Conservation (phyloP, 2,797 vertebrate genomes). For the Adrianichthys oophorus region DNA sequence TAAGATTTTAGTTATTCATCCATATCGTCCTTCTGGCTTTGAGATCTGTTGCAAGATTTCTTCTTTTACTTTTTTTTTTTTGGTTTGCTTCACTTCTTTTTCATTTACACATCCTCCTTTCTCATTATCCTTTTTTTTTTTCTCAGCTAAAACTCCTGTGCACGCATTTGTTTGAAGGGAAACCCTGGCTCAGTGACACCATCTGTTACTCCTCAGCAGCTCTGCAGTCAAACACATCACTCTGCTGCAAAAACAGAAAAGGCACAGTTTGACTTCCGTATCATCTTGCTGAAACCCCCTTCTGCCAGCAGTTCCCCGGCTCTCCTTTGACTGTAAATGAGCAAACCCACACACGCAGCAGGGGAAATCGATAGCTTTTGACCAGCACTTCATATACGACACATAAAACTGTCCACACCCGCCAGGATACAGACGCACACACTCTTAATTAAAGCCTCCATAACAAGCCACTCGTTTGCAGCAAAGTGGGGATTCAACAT, state of each 20-base stretch:
- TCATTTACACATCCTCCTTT: neutral
- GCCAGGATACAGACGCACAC: slow-evolving; percentile 39
- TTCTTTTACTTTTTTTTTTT: neutral
- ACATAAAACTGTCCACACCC: slow-evolving; percentile 70
- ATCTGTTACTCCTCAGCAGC: slow-evolving; percentile 50
- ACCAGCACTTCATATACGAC: slow-evolving; percentile 49
- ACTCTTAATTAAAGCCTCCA: slow-evolving; percentile 1
- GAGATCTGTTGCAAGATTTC: no score
- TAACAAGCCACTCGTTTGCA: neutral
- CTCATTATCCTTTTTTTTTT: neutral
- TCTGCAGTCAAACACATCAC: slow-evolving; percentile 53
- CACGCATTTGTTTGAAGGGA: slow-evolving; percentile 53
- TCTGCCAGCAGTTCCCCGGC: slow-evolving; percentile 7
- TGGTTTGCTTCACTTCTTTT: slow-evolving; percentile 11
- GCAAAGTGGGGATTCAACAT: slow-evolving; percentile 3
- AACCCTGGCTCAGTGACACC: slow-evolving; percentile 59
- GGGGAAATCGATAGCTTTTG: slow-evolving; percentile 66
- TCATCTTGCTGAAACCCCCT: slow-evolving; percentile 16
- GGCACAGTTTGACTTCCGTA: slow-evolving; percentile 17
- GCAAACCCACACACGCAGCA: slow-evolving; percentile 14
- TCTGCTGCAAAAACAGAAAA: neutral
- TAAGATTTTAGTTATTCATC: no score
- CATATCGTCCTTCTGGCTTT: no score
- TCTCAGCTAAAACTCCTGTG: neutral
- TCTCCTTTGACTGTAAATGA: slow-evolving; percentile 23